Evolutionary conservation across 2,888 invertebrate genomes (phyloP).

Genomic region (Oligia strigilis): DNA sequence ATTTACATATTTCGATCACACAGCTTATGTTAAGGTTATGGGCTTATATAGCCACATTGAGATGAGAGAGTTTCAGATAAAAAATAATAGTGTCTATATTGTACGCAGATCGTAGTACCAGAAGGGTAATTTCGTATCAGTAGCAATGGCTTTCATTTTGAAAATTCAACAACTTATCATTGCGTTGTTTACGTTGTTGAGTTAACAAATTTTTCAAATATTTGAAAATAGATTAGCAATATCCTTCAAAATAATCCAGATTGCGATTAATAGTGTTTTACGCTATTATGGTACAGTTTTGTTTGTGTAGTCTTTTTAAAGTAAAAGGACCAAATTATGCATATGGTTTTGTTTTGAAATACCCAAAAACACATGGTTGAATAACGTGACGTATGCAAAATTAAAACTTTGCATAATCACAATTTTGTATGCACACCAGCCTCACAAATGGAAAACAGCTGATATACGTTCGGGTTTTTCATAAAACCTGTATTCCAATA

Average conservation of each 20-base stretch:
- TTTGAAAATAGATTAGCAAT: too few relatives aligned
- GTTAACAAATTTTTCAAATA: too few relatives aligned
- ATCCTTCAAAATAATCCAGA: too few relatives aligned
- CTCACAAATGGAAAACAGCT: not conserved
- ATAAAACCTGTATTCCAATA: slow-evolving; percentile 19
- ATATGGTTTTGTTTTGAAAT: not conserved
- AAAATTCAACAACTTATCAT: not conserved
- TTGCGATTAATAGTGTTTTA: too few relatives aligned
- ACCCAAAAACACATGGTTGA: not conserved
- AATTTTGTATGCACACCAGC: not conserved
- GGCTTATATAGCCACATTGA: not conserved
- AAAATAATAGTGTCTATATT: not conserved
- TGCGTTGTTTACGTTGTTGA: too few relatives aligned
- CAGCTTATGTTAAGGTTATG: slow-evolving; percentile 1
- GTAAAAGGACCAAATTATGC: not conserved
- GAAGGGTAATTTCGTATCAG: not conserved
- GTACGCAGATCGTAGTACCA: not conserved
- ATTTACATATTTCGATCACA: slow-evolving; percentile 5
- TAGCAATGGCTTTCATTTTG: not conserved
- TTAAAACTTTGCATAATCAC: not conserved
- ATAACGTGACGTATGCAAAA: not conserved
- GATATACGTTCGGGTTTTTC: slow-evolving; percentile 8
- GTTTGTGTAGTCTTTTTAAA: not conserved
- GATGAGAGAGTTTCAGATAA: not conserved
- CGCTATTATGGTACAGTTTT: not conserved